Percentiles rank a stretch among this genome's conserved stretches.
phyloP scores from a whole-genome alignment of 2,888 invertebrate species.

The Eupithecia exiguata region DNA sequence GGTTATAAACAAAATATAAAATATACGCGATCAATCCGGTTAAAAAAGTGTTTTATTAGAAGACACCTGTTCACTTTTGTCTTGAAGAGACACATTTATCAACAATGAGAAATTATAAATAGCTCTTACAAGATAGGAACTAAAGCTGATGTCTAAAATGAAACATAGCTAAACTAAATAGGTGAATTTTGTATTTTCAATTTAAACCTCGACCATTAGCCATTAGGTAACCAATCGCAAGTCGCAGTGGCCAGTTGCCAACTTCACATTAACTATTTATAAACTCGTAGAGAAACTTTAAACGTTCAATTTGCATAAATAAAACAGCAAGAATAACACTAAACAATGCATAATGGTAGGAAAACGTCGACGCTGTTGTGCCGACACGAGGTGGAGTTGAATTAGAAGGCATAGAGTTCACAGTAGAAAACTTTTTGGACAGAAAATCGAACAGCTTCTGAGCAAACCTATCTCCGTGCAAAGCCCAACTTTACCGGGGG shows the following conservation, averaged over 20 bases:
- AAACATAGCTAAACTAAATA: neutral
- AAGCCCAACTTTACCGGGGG: too few species aligned
- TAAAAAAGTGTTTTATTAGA: too few species aligned
- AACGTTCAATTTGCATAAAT: conserved; percentile 42
- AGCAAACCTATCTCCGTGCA: too few species aligned
- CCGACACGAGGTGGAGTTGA: conserved; percentile 1
- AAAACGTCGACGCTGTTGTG: conserved; percentile 36
- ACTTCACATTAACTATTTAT: conserved; percentile 32
- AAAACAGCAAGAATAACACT: conserved; percentile 40
- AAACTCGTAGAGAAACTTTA: conserved; percentile 29
- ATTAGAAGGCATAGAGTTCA: conserved; percentile 3
- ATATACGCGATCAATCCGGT: too few species aligned
- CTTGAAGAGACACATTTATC: too few species aligned
- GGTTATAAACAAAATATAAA: too few species aligned
- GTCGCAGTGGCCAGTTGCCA: conserved; percentile 30
- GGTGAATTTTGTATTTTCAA: neutral
- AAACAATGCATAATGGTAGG: conserved; percentile 40
- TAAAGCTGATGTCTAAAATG: neutral
- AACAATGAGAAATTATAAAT: neutral
- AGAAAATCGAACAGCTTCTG: too few species aligned
- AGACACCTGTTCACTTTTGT: too few species aligned
- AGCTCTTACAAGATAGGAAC: neutral
- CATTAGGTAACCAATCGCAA: conserved; percentile 10
- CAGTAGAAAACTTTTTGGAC: neutral
- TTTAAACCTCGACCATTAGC: neutral